Base-by-base conservation (phyloP, 2,113 vertebrate genomes). In the Podilymbus podiceps region DNA sequence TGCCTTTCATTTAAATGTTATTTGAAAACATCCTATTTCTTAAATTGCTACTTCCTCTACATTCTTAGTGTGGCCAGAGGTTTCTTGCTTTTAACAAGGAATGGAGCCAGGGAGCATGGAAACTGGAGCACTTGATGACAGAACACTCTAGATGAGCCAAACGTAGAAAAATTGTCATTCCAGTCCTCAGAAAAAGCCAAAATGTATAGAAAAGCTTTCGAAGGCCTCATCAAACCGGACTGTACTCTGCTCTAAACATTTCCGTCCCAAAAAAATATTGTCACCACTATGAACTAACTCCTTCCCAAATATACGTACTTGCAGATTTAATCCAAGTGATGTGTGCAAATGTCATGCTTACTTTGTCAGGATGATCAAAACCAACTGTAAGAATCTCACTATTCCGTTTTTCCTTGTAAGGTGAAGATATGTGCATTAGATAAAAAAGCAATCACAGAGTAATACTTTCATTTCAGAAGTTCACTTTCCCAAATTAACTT, bases 211-310 rank as follows among this genome's bases (percentile, higher is more conserved):
- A 50, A 28, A 89, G 8, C 14, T 60, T 72, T 77, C 49, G 80
- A 80, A 89, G 49, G 17, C 15, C 33, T 79, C 15, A n/a, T 22
- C 30, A 86, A 30, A 17, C 17, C 2, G 12, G 6, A 73, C 73
- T 76, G 7, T 1, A 7, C 17, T 35, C 38, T 14, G 19, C 0
- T 0, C 6, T 23, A 76, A 76, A n/a, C 6, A 55, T 25, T 86
- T 89, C 7, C n/a, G 8, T 31, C 21, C 6, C 28, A 55, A 84
- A 55, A 50, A 35, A 3, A 19, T 27, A 17, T 24, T 47, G 15
- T 31, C 50, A 47, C 5, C 15, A 5, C 10, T 40, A 30, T 46
- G 55, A 80, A 60, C 7, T 40, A 56, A 44, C 7, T n/a, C 10
- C 23, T 50, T 47, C 17, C 8, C 22, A 73, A 60, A 76, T 18